These are phyloP conservation scores for Thymelicus sylvestris DNA, from an alignment of 2,888 invertebrate species.

Conservation along the genomic window DNA sequence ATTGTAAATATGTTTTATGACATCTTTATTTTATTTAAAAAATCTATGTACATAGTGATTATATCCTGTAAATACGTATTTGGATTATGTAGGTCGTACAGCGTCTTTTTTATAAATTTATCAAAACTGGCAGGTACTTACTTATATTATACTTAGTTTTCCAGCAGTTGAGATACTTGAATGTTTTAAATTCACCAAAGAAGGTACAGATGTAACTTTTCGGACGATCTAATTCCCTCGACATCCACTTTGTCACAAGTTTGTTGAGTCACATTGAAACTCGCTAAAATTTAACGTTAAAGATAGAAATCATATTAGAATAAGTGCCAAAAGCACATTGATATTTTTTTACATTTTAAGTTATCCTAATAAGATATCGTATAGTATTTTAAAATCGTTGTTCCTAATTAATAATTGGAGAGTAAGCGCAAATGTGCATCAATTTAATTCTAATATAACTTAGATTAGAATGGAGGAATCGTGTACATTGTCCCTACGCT, in stretches of 20 bases:
- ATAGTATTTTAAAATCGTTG: constrained; percentile 82
- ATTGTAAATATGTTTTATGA: constrained; percentile 74
- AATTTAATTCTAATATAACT: constrained; percentile 74
- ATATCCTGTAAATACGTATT: constrained; percentile 44
- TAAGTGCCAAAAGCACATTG: constrained; percentile 80
- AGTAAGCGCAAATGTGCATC: constrained; percentile 71
- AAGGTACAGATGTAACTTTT: constrained; percentile 51
- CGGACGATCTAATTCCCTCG: constrained; percentile 8
- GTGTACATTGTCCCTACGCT: constrained; percentile 84
- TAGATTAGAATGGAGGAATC: constrained; percentile 78
- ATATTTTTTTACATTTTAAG: constrained; percentile 65
- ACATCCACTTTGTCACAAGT: constrained; percentile 24
- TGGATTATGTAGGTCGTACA: constrained; percentile 32
- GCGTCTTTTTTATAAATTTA: constrained; percentile 31
- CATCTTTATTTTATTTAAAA: constrained; percentile 57
- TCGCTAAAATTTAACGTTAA: constrained; percentile 22
- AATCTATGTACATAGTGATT: constrained; percentile 42
- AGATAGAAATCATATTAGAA: constrained; percentile 58
- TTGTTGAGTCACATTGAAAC: constrained; percentile 23
- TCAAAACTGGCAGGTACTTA: constrained; percentile 42
- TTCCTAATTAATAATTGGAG: constrained; percentile 80
- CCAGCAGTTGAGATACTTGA: constrained; percentile 41
- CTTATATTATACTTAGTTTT: constrained; percentile 38
- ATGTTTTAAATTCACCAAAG: constrained; percentile 64
- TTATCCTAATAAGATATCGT: constrained; percentile 71